Conservation (phyloP, 64 coral and sea anemone species). For the Montipora foliosa region DNA sequence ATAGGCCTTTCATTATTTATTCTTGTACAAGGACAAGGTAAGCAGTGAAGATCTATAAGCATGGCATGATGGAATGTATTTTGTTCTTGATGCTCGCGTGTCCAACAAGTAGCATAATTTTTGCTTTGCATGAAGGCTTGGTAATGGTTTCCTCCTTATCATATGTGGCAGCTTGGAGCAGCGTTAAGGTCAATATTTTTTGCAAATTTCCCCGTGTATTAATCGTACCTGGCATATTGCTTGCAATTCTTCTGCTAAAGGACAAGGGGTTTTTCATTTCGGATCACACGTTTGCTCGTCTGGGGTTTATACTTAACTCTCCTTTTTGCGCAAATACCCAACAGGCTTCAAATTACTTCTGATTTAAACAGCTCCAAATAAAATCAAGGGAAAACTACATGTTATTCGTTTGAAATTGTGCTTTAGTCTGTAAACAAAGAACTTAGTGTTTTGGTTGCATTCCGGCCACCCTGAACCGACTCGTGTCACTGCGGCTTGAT, state of each 20-base stretch:
- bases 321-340: not conserved
- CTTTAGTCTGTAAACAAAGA: not conserved
- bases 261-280: conserved; percentile 39
- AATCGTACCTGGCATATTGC: not conserved
- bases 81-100: not conserved
- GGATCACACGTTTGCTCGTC: not conserved
- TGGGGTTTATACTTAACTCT: not conserved
- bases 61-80: not conserved
- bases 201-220: not conserved
- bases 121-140: not conserved
- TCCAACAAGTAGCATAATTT: not conserved
- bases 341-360: not conserved
- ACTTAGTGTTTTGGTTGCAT: not conserved
- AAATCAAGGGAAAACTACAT: not conserved
- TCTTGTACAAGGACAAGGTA: conserved; percentile 46
- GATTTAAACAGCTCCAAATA: not conserved
- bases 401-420: not conserved
- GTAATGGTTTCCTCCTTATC: not conserved
- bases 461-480: not conserved
- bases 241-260: not conserved
- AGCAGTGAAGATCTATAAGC: not conserved
- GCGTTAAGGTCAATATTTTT: not conserved
- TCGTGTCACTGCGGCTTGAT: not conserved
- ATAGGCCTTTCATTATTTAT: conserved; percentile 37
- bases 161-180: conserved; percentile 40